Conservation (phyloP, 2,888 invertebrate genomes). For the Spilosoma lubricipeda region DNA sequence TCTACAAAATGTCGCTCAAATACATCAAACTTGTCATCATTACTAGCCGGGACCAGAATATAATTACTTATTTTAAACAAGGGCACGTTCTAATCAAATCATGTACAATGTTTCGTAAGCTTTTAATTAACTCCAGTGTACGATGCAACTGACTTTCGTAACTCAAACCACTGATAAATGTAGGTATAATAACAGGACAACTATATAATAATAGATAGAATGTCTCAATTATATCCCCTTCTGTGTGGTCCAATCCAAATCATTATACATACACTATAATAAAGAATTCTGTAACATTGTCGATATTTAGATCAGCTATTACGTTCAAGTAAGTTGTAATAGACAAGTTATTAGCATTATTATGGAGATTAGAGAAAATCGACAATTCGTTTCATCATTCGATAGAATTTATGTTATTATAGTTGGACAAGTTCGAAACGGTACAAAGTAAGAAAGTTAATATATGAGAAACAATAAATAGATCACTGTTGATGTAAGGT, state of each 20-base stretch:
- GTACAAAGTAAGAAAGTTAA: slow-evolving; percentile 42
- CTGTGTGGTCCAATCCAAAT: slow-evolving; percentile 81
- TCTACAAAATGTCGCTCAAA: slow-evolving; percentile 60
- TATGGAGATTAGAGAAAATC: slow-evolving; percentile 72
- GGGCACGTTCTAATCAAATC: slow-evolving; percentile 67
- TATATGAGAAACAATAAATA: slow-evolving; percentile 47
- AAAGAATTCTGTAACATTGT: slow-evolving; percentile 75
- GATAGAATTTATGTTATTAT: slow-evolving; percentile 53
- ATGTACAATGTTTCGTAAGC: slow-evolving; percentile 59
- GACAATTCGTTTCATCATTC: slow-evolving; percentile 71
- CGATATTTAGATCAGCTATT: slow-evolving; percentile 80
- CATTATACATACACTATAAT: slow-evolving; percentile 74
- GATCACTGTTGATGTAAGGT: slow-evolving; percentile 35
- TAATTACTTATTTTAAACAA: slow-evolving; percentile 75
- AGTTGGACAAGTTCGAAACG: slow-evolving; percentile 39
- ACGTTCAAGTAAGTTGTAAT: slow-evolving; percentile 79
- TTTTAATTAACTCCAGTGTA: slow-evolving; percentile 57
- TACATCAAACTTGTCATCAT: slow-evolving; percentile 63
- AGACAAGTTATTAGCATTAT: slow-evolving; percentile 78
- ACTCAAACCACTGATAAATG: slow-evolving; percentile 54
- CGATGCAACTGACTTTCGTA: slow-evolving; percentile 59
- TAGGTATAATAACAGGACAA: slow-evolving; percentile 65
- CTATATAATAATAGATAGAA: slow-evolving; percentile 71
- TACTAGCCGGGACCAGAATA: slow-evolving; percentile 65
- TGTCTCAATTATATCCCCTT: slow-evolving; percentile 78